These are phyloP conservation scores for Phaethon lepturus DNA, from an alignment of 2,113 vertebrate genomes.

Conservation along the genomic window DNA sequence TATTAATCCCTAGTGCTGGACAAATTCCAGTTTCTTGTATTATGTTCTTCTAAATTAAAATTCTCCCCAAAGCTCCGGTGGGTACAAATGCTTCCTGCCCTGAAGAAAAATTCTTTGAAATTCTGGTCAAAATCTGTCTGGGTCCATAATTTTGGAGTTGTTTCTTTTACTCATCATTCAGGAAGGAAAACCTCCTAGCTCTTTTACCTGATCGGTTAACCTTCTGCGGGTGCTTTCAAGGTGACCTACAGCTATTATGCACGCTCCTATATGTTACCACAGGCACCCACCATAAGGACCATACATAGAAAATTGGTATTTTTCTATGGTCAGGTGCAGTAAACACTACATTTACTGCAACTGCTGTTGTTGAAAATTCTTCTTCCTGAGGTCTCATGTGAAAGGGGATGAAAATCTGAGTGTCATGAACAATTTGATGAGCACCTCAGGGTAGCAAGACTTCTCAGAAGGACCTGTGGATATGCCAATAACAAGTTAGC, in stretches of 20 bases:
- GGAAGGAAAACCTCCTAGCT: neutral
- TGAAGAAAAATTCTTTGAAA: neutral
- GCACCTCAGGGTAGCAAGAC: neutral
- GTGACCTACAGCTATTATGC: neutral
- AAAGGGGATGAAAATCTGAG: neutral
- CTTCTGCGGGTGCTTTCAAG: neutral
- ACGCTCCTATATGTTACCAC: rapidly evolving
- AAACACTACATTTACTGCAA: neutral
- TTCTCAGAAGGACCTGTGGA: neutral
- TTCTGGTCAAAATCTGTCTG: neutral
- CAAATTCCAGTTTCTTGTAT: neutral
- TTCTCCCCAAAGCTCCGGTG: neutral
- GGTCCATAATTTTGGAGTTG: neutral
- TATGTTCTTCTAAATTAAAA: neutral
- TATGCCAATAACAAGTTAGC: neutral
- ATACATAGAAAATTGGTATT: neutral
- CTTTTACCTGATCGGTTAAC: neutral
- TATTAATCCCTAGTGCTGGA: neutral
- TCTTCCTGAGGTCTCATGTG: neutral
- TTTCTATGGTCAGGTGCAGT: neutral
- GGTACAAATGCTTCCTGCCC: neutral
- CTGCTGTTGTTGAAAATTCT: neutral
- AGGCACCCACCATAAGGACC: neutral
- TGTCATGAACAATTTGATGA: neutral
- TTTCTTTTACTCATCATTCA: neutral